Base-by-base conservation (phyloP, 1,140 invertebrate species). In the Drosophila saltans region DNA sequence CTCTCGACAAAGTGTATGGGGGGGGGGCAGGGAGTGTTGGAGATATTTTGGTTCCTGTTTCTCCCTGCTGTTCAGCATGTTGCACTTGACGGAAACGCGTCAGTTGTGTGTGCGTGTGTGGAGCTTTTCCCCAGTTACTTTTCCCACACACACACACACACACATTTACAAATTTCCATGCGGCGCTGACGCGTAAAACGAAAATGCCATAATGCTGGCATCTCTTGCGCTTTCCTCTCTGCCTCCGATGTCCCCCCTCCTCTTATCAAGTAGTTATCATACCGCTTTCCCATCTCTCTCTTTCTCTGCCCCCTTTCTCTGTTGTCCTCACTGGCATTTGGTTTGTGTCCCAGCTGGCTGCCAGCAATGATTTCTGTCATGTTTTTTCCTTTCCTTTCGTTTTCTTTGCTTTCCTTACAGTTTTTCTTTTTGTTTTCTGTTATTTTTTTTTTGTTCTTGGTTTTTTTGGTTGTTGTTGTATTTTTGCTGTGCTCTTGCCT, bases 11-110 rank as follows among this genome's bases (percentile, higher is more conserved):
- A 7, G 33, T 36, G 33, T 36, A 7, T 36, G 33, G 33, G 33
- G 1, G 33, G 6, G 3, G 33, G 33, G 33, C 28, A 4, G 33
- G 4, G 6, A 36, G 33, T 1, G 28, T 30, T 30, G 33, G 33
- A 5, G 33, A 6, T 36, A 36, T 36, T 36, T 36, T 36, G 33
- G 33, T 58, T 21, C 52, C 26, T 48, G 28, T 60, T 55, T 24
- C 55, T 16, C 8, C 26, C 59, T n/a, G n/a, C 28, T 61, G 41
- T 72, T 58, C 66, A 69, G 83, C 83, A 83, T 86, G 84, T 88
- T 88, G 83, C 83, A 89, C 84, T 88, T 88, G 83, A 88, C 83
- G 84, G 84, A 89, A 88, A 74, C 80, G 84, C 84, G 83, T 88
- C 83, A 88, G 84, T 80, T 80, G 80, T 45, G 77, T 11, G 39